These are phyloP conservation scores for Stenichneumon culpator DNA, from an alignment of 2,888 invertebrate species.

Conservation along the genomic window DNA sequence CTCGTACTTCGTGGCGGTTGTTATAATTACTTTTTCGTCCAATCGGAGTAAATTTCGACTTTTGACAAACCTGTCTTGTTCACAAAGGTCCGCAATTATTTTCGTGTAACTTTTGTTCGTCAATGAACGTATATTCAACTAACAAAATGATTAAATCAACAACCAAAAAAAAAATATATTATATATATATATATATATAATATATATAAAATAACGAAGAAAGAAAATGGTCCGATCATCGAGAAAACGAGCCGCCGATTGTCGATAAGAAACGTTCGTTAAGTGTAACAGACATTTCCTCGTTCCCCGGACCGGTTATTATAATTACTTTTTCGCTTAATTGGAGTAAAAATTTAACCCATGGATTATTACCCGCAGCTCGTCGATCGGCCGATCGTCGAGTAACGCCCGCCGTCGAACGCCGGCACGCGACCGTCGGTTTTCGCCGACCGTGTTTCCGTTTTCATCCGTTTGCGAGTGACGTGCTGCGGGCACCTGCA, in stretches of 20 bases:
- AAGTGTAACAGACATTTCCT: neutral
- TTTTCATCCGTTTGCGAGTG: conserved; percentile 2
- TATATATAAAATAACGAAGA: too few species aligned
- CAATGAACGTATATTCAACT: too few species aligned
- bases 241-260: neutral
- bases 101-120: too few species aligned
- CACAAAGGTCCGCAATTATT: too few species aligned
- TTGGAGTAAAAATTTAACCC: neutral
- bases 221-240: neutral
- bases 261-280: neutral
- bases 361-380: conserved; percentile 42
- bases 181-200: too few species aligned
- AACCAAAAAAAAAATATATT: too few species aligned
- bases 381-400: conserved; percentile 15
- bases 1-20: neutral
- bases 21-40: neutral
- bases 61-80: too few species aligned
- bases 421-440: conserved; percentile 23
- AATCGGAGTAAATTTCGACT: neutral
- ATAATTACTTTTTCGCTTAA: neutral
- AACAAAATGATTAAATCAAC: too few species aligned
- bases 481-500: conserved; percentile 68
- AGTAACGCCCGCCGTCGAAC: neutral
- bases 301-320: neutral
- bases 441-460: conserved; percentile 19